These are phyloP conservation scores for Dolichopus griseipennis DNA, from an alignment of 2,888 invertebrate genomes.

Conservation along the genomic window DNA sequence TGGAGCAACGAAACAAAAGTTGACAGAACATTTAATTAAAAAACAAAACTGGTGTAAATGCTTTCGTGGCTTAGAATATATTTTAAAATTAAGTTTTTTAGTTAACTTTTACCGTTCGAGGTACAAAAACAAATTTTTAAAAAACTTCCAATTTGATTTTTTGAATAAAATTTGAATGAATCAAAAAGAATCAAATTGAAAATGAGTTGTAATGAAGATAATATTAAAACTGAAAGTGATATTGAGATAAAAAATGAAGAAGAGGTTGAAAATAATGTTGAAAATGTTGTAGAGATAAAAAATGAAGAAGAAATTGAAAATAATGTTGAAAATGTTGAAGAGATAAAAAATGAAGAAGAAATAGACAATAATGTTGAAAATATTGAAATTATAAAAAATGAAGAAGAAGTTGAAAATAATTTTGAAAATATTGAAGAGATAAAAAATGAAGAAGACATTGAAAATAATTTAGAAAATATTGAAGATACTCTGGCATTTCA, in stretches of 20 bases:
- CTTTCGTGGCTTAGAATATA: not conserved
- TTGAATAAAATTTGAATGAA: too few relatives aligned
- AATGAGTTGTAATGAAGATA: not conserved
- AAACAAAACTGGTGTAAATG: not conserved
- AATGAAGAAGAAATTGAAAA: not conserved
- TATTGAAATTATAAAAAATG: not conserved
- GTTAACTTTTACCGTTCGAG: not conserved
- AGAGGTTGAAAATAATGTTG: too few relatives aligned
- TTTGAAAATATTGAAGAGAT: not conserved
- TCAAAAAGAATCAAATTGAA: not conserved
- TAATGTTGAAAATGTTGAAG: not conserved
- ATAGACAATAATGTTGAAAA: not conserved
- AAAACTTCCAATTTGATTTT: not conserved
- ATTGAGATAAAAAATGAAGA: too few relatives aligned
- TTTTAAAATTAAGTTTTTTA: not conserved
- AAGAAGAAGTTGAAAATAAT: not conserved
- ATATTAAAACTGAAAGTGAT: not conserved
- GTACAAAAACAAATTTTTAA: not conserved
- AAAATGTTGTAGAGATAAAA: not conserved
- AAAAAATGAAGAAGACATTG: not conserved
- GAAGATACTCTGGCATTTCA: not conserved
- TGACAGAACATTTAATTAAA: not conserved
- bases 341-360: not conserved
- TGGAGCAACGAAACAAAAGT: too few relatives aligned
- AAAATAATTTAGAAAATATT: too few relatives aligned